Evolutionary conservation across 2,888 invertebrate genomes (phyloP), one percentile per base, ranked within the genome.

Genomic region (Andrena marginata): DNA sequence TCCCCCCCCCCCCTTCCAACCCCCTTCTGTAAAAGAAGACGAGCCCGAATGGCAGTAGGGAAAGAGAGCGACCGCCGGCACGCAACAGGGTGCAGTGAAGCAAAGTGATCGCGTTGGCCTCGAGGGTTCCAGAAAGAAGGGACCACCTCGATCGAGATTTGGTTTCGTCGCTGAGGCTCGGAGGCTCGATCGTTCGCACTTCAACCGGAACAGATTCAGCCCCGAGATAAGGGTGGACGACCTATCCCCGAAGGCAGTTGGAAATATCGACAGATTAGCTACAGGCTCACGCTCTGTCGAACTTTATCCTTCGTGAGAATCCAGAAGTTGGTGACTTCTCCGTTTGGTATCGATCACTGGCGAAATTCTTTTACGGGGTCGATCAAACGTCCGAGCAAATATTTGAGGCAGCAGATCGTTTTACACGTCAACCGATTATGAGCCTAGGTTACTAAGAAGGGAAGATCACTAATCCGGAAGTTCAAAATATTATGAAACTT

Each of bases 121-220:
- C 59, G 26, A 33, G 71, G 74, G 74, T 75, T 70, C 69, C 56
- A 33, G 67, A 82, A 75, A 74, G 65, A 80, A 72, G 63, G 80
- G 89, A 88, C 87, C 89, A 86, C 89, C 89, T 87, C 87, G 88
- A 84, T 86, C 85, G 87, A 89, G 88, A 89, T 89, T 87, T 85
- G 78, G 86, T 90, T 89, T 87, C 87, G 75, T 78, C 79, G 74
- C 82, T 48, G 73, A 62, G 81, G 77, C 70, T 85, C 81, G 59
- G 73, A 62, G 81, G 77, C 70, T 85, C 81, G 59, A 85, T 85
- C 85, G 83, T 86, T 86, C 80, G 77, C 85, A 86, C 85, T 85
- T 86, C 79, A 56, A 56, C 63, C 80, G 75, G 77, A 56, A 56
- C 68, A 82, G 85, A 85, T 80, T 35, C 74, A 49, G 31, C 56